Base-by-base conservation (phyloP, 1,140 invertebrate species). In the Gryon sp. region DNA sequence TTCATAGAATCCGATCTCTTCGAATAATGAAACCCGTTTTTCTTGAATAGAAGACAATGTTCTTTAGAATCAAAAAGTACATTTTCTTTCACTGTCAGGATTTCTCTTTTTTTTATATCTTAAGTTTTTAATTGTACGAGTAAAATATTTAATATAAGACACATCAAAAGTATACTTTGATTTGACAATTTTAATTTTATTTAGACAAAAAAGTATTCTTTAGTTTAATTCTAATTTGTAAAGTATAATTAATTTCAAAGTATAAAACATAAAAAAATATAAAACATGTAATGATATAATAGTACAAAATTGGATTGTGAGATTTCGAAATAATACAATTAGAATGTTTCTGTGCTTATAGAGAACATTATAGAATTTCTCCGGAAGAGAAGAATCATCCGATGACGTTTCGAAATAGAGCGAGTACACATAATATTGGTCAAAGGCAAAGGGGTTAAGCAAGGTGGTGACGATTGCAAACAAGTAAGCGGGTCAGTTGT, bases 401-500 rank as follows among this genome's bases (percentile, higher is more conserved):
- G 50, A 76, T 62, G 34, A 50, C 55, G 32, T 15, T 40, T 41
- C 24, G 46, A 62, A 75, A 65, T 34, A 24, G 40, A 53, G 53
- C 40, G 19, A 57, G 41, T 15, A 73, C 63, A 34, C 30, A 50
- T 72, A 73, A 41, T 57, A 34, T 26, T 40, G 2, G 1, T 15
- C n/a, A 2, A 32, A n/a, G 40, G 55, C 26, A 70, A 76, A 69
- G 74, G 74, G 74, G 74, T 76, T 69, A 57, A 66, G 55, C 68
- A 69, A 66, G 65, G 65, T 74, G 76, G 55, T 66, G 38, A 36
- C 16, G 53, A 28, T 62, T 36, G 26, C 34, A 57, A 69, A 69
- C 68, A 74, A 75, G 66, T 63, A 66, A 22, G 12, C 50, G 18
- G 45, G 52, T 57, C 34, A 34, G 60, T 66, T 72, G 66, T 82